phyloP scores from a whole-genome alignment of 2,888 invertebrate genomes.

The Ethmia dodecea region DNA sequence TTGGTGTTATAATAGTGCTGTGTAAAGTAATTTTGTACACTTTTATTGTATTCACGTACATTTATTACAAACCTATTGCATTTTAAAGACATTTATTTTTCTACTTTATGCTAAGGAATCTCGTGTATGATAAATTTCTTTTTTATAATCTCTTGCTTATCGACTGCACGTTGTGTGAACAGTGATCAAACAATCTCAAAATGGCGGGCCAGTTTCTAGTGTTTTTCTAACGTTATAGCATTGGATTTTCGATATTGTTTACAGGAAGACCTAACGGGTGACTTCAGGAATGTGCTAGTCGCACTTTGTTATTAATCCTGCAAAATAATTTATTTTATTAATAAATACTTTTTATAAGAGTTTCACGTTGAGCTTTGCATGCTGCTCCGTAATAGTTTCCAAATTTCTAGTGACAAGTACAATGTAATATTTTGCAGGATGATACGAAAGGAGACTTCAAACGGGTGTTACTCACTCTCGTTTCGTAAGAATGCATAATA shows the following conservation, averaged over 20 bases:
- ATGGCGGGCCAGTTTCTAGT: constrained; percentile 67
- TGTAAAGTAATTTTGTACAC: constrained; percentile 30
- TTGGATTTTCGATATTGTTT: constrained; percentile 64
- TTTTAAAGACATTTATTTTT: constrained; percentile 47
- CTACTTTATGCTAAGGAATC: constrained; percentile 28
- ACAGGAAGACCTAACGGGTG: constrained; percentile 83
- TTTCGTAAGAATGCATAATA: constrained; percentile 56
- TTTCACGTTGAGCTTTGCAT: constrained; percentile 47
- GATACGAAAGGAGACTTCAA: constrained; percentile 85
- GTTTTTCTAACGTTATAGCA: constrained; percentile 40
- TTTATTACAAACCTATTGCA: constrained; percentile 42
- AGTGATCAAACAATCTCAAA: constrained; percentile 23
- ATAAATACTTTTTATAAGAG: constrained; percentile 35
- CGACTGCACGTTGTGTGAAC: constrained; percentile 40
- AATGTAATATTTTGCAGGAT: constrained; percentile 78
- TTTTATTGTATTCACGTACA: constrained; percentile 28
- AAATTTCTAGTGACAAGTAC: constrained; percentile 32
- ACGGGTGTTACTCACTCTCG: constrained; percentile 79
- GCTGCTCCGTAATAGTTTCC: constrained; percentile 20
- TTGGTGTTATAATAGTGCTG: constrained; percentile 35
- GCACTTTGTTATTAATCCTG: constrained; percentile 74
- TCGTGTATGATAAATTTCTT: constrained; percentile 29
- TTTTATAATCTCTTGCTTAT: constrained; percentile 32
- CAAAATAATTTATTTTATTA: constrained; percentile 42
- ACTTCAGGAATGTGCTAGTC: constrained; percentile 82